Percentiles rank a stretch among this genome's conserved stretches.
These are phyloP conservation scores for Crocuta crocuta DNA, from an alignment of 2,113 vertebrate species.

Conservation along the genomic window DNA sequence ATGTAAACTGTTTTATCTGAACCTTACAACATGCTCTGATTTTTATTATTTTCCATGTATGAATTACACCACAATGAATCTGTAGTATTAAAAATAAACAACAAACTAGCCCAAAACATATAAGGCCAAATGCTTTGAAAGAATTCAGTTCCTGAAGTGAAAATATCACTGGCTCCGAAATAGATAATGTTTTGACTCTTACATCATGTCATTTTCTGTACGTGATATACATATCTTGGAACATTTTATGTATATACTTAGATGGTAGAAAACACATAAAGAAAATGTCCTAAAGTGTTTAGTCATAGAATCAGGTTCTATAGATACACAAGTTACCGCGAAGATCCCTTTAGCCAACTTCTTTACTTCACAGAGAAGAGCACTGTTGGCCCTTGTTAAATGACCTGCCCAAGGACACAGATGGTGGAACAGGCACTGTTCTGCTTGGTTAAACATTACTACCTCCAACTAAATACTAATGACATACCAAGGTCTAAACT, in stretches of 20 bases:
- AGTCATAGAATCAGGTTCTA: neutral
- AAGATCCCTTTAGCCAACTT: neutral
- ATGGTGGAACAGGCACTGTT: neutral
- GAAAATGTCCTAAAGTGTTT: slow-evolving; percentile 22
- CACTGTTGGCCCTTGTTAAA: neutral
- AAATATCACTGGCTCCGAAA: slow-evolving; percentile 38
- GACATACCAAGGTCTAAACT: neutral
- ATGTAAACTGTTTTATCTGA: slow-evolving; percentile 5
- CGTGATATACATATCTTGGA: neutral
- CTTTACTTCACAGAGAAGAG: neutral
- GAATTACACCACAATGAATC: neutral
- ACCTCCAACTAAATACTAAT: neutral
- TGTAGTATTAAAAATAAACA: slow-evolving; percentile 7
- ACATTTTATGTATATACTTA: neutral
- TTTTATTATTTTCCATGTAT: slow-evolving; percentile 34
- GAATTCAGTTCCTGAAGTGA: slow-evolving; percentile 33
- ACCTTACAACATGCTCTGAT: neutral
- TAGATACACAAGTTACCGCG: neutral
- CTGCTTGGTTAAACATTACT: slow-evolving; percentile 7
- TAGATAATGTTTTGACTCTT: neutral
- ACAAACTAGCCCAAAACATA: neutral
- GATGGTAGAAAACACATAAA: neutral
- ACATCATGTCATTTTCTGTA: slow-evolving; percentile 1
- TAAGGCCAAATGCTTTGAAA: slow-evolving; percentile 20
- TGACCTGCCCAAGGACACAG: neutral